Conservation (phyloP, 2,797 vertebrate genomes). For the Poecilia velifera region DNA sequence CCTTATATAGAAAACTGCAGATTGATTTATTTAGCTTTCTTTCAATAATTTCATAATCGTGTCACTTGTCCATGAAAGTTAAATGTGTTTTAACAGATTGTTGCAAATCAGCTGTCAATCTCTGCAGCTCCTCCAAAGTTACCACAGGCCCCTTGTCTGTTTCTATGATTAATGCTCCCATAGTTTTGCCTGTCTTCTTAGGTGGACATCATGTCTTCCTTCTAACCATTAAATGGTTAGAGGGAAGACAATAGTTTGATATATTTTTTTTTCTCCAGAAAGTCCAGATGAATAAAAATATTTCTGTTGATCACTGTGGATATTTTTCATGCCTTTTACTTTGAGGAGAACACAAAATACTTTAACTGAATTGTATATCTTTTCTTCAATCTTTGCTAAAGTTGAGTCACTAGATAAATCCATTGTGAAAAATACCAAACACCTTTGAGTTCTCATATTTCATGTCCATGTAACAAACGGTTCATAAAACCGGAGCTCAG, state of each 20-base stretch:
- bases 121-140: background rate
- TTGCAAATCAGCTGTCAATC: background rate
- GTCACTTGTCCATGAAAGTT: background rate
- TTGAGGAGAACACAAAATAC: background rate
- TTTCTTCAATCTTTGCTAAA: background rate
- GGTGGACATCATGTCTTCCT: background rate
- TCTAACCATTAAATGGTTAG: too few relatives aligned
- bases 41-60: background rate
- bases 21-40: background rate
- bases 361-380: background rate
- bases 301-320: background rate
- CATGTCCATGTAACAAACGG: background rate
- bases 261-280: background rate
- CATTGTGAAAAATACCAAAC: background rate
- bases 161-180: background rate
- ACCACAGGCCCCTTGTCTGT: background rate
- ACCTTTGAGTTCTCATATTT: background rate
- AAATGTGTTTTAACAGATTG: background rate
- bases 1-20: background rate
- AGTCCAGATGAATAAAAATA: background rate
- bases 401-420: background rate
- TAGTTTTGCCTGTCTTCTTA: background rate
- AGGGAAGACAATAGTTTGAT: too few relatives aligned
- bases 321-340: background rate
- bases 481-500: background rate